Conservation (phyloP, 2,888 invertebrate genomes). For the Polymixis flavicincta region DNA sequence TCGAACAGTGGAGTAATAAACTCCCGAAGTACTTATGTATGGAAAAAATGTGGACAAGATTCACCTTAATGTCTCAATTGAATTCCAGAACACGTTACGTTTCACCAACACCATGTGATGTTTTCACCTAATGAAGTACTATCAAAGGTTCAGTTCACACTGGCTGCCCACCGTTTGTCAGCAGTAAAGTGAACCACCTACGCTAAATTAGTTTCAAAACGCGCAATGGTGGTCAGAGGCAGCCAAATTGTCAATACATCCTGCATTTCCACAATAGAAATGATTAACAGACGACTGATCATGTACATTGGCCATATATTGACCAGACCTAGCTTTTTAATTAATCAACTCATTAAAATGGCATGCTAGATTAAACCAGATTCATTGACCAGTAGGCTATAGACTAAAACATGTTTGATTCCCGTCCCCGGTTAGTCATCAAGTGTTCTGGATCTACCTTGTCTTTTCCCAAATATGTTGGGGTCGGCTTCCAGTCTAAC, state of each 20-base stretch:
- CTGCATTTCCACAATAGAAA: conserved; percentile 38
- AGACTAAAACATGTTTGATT: background rate
- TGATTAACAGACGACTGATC: conserved; percentile 35
- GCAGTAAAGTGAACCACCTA: conserved; percentile 15
- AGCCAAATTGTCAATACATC: conserved; percentile 35
- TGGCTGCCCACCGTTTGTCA: conserved; percentile 24
- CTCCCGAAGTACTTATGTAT: too few species aligned
- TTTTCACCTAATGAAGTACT: conserved; percentile 22
- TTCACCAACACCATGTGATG: conserved; percentile 6
- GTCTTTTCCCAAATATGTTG: too few species aligned
- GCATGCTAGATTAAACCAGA: background rate
- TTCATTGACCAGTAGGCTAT: too few species aligned
- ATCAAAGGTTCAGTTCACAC: conserved; percentile 25
- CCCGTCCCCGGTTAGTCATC: background rate
- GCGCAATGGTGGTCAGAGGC: conserved; percentile 12
- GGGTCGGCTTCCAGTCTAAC: too few species aligned
- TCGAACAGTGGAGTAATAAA: too few species aligned
- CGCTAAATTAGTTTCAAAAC: conserved; percentile 51
- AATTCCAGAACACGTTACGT: background rate
- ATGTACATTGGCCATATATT: conserved; percentile 12
- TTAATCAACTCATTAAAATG: conserved; percentile 29
- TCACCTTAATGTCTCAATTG: background rate
- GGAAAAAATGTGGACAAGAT: too few species aligned
- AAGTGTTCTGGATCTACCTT: too few species aligned
- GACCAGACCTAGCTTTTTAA: conserved; percentile 37